Conservation (phyloP, 2,797 vertebrate species). For the Staurois parvus region DNA sequence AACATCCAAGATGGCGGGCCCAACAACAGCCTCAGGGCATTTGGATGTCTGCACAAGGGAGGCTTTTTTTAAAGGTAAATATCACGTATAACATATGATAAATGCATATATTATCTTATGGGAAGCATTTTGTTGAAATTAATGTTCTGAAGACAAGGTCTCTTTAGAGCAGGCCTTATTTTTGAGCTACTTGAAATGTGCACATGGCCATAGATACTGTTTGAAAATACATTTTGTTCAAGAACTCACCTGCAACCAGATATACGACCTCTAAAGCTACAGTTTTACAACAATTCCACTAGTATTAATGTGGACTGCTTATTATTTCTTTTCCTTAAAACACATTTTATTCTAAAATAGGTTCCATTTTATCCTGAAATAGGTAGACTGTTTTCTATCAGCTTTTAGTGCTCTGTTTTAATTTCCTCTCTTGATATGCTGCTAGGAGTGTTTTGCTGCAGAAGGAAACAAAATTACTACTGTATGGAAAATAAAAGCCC, state of each 20-base stretch:
- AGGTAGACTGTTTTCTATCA: conserved; percentile 9
- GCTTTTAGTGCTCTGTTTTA: conserved; percentile 11
- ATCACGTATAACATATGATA: no score
- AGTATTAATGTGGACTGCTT: background rate
- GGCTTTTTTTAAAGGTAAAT: no score
- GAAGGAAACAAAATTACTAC: conserved; percentile 41
- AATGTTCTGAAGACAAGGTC: no score
- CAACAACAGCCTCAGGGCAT: no score
- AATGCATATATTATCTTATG: no score
- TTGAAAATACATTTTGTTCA: background rate
- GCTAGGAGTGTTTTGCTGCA: conserved; percentile 2
- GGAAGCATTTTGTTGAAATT: no score
- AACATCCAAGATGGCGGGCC: no score
- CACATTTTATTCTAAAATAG: background rate
- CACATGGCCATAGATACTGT: background rate
- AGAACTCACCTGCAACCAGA: background rate
- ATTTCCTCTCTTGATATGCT: conserved; percentile 10
- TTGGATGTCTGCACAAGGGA: no score
- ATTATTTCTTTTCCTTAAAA: background rate
- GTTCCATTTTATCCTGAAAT: background rate
- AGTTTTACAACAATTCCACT: background rate
- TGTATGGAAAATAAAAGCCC: conserved; percentile 45
- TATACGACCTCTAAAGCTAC: background rate
- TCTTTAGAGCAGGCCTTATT: no score
- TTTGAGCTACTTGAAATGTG: no score